Base-by-base conservation (phyloP, 2,113 vertebrate genomes). In the Natator depressus region DNA sequence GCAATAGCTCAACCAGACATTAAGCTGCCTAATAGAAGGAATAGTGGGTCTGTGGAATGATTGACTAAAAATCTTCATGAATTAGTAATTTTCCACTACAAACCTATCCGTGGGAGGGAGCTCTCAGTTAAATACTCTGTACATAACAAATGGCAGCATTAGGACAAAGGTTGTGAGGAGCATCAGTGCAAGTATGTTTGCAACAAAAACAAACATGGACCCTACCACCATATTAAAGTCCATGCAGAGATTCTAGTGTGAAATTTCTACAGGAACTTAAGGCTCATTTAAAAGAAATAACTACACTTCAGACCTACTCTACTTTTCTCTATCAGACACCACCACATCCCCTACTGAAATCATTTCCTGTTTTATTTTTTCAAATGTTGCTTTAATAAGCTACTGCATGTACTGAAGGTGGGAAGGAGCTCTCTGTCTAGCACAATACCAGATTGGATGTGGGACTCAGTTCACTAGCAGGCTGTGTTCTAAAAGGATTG, bases 341-440 rank as follows among this genome's bases (percentile, higher is more conserved):
- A 96, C 96, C 94, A 96, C 96, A 96, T 95, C 95, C 96, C 96
- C 91, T 92, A 95, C 42, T 96, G 93, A 97, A 97, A 95, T 94
- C 0, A 95, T 91, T 97, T 97, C 97, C 96, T 97, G 96, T 91
- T 96, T 96, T 97, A 97, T 97, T 97, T 96, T 96, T 92, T 88
- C 95, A 93, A 93, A 84, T 93, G 80, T 62, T 91, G 93, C 79
- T 96, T 83, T 91, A 89, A 93, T 91, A 88, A 95, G 87, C 75
- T 91, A 87, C 2, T 42, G 38, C 38, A 9, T 13, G 2, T 62
- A 1, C 0, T 29, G 83, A 95, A 81, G 93, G 87, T 85, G 65
- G 94, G 95, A 87, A 54, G 29, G 57, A 51, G 46, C 89, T 93
- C 89, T 46, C 82, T 16, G 0, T 76, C 1, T 2, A 89, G 49